Evolutionary conservation across 2,113 vertebrate species (phyloP).

Genomic region (Cavia porcellus): DNA sequence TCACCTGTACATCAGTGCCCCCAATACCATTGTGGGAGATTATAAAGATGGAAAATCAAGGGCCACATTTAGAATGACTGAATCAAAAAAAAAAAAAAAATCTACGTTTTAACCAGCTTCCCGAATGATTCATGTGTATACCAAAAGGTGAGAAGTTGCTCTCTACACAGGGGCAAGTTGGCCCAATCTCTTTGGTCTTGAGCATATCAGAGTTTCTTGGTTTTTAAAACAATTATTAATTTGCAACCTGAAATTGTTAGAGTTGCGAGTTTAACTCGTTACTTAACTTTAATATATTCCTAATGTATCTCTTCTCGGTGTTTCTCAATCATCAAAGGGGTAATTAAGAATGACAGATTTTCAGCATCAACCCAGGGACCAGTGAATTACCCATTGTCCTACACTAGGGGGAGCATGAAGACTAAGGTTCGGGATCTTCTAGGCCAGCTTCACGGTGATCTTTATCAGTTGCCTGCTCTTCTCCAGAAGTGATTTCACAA

Average conservation of each 20-base stretch:
- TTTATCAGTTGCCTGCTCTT: background rate
- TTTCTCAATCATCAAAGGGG: background rate
- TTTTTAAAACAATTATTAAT: background rate
- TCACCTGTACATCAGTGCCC: background rate
- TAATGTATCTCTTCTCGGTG: conserved; percentile 26
- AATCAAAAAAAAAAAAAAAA: background rate
- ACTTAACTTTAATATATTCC: conserved; percentile 20
- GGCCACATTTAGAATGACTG: background rate
- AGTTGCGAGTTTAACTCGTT: background rate
- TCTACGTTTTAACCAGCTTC: background rate
- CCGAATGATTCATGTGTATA: background rate
- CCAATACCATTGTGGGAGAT: background rate
- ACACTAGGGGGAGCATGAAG: conserved; percentile 89
- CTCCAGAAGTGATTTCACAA: conserved; percentile 49
- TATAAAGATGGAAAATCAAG: background rate
- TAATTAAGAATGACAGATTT: background rate
- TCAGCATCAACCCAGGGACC: background rate
- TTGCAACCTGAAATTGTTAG: background rate
- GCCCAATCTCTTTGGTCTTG: background rate
- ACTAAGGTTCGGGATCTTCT: conserved; percentile 72
- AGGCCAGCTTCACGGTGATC: background rate
- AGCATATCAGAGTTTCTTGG: background rate
- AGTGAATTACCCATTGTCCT: conserved; percentile 68
- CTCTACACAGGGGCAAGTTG: background rate
- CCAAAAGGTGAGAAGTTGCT: background rate